Conservation (phyloP, 2,113 vertebrate genomes). For the Damaliscus lunatus region DNA sequence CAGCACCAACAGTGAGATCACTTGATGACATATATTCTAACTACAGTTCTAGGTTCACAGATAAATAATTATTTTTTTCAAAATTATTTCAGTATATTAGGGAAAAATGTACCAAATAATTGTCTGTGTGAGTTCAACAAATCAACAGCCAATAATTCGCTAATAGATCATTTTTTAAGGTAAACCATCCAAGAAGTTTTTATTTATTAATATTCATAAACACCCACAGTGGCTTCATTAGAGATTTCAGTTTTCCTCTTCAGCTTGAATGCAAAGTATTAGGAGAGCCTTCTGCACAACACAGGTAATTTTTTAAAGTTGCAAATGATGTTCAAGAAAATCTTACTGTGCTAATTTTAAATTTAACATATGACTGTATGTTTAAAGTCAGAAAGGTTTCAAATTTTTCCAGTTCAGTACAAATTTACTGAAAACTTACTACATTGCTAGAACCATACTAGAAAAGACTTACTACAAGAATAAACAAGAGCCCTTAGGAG, state of each 20-base stretch:
- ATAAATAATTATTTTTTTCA: not conserved
- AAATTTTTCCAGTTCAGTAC: not conserved
- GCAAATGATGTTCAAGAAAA: not conserved
- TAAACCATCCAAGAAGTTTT: conserved; percentile 99
- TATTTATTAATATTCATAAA: conserved; percentile 99
- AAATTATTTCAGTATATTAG: not conserved
- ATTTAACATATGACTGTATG: not conserved
- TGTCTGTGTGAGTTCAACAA: not conserved
- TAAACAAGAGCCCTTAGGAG: not conserved
- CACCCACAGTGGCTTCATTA: conserved; percentile 99
- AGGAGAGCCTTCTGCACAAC: conserved; percentile 93
- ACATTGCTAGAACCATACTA: not conserved
- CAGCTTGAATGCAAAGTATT: conserved; percentile 97
- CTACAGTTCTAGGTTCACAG: not conserved
- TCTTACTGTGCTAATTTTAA: not conserved
- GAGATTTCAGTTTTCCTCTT: conserved; percentile 94
- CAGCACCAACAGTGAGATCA: not conserved
- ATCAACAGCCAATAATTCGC: not conserved
- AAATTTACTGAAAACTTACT: not conserved
- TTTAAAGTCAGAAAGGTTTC: not conserved
- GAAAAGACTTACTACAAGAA: not conserved
- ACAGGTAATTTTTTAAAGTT: conserved; percentile 33
- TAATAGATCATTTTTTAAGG: conserved; percentile 86
- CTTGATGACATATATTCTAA: not conserved
- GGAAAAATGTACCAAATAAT: not conserved